Evolutionary conservation across 2,888 invertebrate genomes (phyloP).

Genomic region (Caenorhabditis panamensis): DNA sequence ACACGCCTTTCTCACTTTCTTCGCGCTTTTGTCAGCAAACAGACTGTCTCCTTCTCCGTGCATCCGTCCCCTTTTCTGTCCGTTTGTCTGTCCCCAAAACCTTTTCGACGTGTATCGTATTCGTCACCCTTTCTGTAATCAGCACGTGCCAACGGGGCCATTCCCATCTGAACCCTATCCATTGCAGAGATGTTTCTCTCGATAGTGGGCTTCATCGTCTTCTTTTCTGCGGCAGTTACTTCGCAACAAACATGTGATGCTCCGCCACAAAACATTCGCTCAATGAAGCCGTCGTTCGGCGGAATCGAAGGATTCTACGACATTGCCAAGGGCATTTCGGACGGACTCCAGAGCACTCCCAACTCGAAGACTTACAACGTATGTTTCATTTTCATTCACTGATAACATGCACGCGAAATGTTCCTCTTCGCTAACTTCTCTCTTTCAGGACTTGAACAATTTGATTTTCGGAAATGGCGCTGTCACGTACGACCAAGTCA

Average conservation of each 20-base stretch:
- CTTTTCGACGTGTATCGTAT: not conserved
- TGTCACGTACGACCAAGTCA: conserved; percentile 36
- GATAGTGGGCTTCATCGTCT: conserved; percentile 6
- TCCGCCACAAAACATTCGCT: conserved; percentile 4
- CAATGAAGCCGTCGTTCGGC: conserved; percentile 53
- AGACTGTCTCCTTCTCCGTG: conserved; percentile 14
- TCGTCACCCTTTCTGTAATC: conserved; percentile 1
- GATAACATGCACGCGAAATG: conserved; percentile 21
- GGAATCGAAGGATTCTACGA: conserved; percentile 58
- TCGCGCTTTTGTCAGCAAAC: conserved; percentile 50
- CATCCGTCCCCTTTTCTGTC: no score
- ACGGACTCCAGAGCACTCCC: conserved; percentile 65
- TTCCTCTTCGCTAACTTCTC: not conserved
- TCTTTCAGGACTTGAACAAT: conserved; percentile 56
- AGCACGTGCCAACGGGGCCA: no score
- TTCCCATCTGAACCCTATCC: not conserved
- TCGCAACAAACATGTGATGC: conserved; percentile 28
- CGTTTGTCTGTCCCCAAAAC: not conserved
- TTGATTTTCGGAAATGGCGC: conserved; percentile 42
- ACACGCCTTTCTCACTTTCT: conserved; percentile 39
- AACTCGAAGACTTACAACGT: conserved; percentile 56
- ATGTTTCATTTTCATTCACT: conserved; percentile 19
- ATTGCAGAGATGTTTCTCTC: conserved; percentile 20
- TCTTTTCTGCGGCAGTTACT: not conserved
- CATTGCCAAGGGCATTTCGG: conserved; percentile 67